Base-by-base conservation (phyloP, 1,140 invertebrate genomes). In the Musca domestica region DNA sequence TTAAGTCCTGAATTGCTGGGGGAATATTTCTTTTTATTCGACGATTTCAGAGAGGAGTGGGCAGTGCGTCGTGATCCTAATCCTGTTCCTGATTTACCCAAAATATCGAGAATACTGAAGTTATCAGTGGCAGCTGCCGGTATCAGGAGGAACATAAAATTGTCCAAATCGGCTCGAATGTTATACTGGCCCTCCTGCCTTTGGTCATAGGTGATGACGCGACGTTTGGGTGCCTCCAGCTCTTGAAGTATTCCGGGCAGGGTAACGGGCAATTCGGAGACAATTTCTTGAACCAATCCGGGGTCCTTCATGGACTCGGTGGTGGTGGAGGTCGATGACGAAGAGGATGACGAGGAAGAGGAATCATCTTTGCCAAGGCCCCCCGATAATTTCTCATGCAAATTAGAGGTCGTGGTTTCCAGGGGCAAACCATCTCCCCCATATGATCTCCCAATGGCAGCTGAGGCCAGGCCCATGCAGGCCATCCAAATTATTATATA, bases 161-260 rank as follows among this genome's bases (percentile, higher is more conserved):
- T 89, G 68, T 88, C 84, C 10, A 89, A 80, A 78, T 90, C 87
- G 1, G 87, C 87, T 12, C 85, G 83, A 2, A 88, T 82, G 73
- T 90, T 90, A 68, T 84, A 82, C 6, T 87, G 85, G n/a, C 87
- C 87, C 27, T 87, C 86, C 74, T 88, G 87, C 0, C 87, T 78
- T 74, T 88, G 86, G 74, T 88, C 86, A 74, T 86, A 87, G 56
- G 81, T 82, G 14, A 83, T 34, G 0, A 77, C 49, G 12, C 77
- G 75, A 1, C 78, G 76, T 48, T 76, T 70, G 7, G 69, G 46
- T 9, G 61, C 46, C 48, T 70, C 47, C 0, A 20, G 2, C 48
- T 22, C 48, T 49, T 69, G 34, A 3, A 69, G 41, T 5, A 67
- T 67, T 0, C 73, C 74, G 17, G 71, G 73, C 27, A 75, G 51